Evolutionary conservation across 2,888 invertebrate genomes (phyloP), one percentile per base, ranked within the genome.

Genomic region (Periphyllus acericola): DNA sequence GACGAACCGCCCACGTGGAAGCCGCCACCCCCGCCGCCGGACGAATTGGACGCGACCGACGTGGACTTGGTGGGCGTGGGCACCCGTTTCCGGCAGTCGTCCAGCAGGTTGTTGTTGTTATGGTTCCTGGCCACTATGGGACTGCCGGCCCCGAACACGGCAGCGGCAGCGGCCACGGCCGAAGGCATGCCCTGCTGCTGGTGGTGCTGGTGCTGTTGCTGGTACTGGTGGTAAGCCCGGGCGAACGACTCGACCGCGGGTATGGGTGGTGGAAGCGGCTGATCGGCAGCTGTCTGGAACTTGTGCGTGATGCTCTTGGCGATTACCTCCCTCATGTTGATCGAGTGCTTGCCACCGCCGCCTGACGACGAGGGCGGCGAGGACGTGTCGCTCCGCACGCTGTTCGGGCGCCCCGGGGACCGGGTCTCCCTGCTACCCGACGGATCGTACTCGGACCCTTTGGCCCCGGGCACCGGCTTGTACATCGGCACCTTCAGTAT

Each of bases 401-500:
- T 87, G 40, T 74, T 80, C 29, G 79, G 29, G 11, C 86, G 71
- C 0, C 55, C 55, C 21, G 86, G 86, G 8, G 86, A 80, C 19
- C 40, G 36, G 17, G 19, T 40, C 40, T 72, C 86, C 32, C 72
- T 17, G 29, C 11, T 3, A 9, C 29, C 40, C 32, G 32, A 3
- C 36, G 36, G 87, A 91, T 91, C 89, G 91, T 91, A 88, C 89
- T 91, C 89, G 91, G 91, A 90, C 19, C 76, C 87, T 40, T 90
- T 89, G 71, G 90, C 90, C 80, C 90, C 90, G 66, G 90, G 90
- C 68, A 90, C 91, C 74, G 96, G 96, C 92, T 95, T 95, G 93
- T 96, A 97, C 94, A 97, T 97, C 93, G 97, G 97, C 94, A 97
- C 96, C 93, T 96, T 96, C 91, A 97, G 94, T 92, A 97, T 96